Base-by-base conservation (phyloP, 2,797 vertebrate species). In the Tachyglossus aculeatus region DNA sequence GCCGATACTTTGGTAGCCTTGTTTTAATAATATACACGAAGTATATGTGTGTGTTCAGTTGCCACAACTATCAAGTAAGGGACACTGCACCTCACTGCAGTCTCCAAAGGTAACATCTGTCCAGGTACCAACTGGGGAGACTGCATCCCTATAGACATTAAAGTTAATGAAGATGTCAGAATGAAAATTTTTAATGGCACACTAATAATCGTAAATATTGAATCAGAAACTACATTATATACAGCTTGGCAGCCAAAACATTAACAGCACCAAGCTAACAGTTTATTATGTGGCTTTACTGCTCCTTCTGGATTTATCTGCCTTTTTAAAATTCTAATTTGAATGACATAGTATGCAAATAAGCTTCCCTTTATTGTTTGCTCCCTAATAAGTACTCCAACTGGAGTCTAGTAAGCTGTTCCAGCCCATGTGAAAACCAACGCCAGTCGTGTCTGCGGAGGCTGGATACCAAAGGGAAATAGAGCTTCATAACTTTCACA, bases 101-200 rank as follows among this genome's bases (percentile, higher is more conserved):
- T 12, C 77, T 83, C 78, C 67, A 64, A 73, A 55, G n/a, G 27
- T 39, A 50, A 22, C 58, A 43, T 44, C 67, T 31, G 56, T 55
- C 75, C 57, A 52, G 25, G 74, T 34, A 70, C 51, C 68, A 58
- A 52, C 25, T 72, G 71, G 65, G 36, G 43, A 69, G 67, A 78
- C 15, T 5, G 22, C 51, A 60, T 71, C 71, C 66, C 41, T 51
- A 52, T 21, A 72, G 32, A 68, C 29, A 39, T 67, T 66, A 27
- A 63, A 70, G 48, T 60, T 83, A 87, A 81, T 74, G 80, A 83
- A 66, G 59, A 74, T 8, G 19, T 82, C 52, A 61, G 48, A 66
- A 61, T 61, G 59, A 80, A 82, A 85, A 81, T 19, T 79, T 61
- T 68, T 43, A 74, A 65, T 31, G 18, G 48, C 19, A 43, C 45